Conservation (phyloP, 2,888 invertebrate genomes). For the Philereme vetulata region DNA sequence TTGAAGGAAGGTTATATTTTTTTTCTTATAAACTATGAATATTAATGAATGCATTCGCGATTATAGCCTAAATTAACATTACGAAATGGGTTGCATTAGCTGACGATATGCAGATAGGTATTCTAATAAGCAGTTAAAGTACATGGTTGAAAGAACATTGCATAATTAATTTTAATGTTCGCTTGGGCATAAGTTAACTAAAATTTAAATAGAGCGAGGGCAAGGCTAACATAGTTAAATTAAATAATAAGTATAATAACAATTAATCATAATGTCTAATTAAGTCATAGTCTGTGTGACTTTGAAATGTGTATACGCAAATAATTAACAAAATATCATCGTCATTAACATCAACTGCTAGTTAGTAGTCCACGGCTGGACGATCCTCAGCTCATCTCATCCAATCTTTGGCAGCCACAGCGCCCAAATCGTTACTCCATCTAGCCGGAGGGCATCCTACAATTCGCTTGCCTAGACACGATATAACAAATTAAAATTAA, state of each 20-base stretch:
- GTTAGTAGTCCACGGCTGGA: too few relatives aligned
- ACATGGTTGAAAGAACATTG: slow-evolving; percentile 32
- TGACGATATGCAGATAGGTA: slow-evolving; percentile 18
- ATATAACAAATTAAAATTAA: too few relatives aligned
- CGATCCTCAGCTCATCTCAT: too few relatives aligned
- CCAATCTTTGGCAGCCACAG: too few relatives aligned
- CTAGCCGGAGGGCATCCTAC: too few relatives aligned
- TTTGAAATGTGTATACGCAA: too few relatives aligned
- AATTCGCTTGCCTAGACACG: too few relatives aligned
- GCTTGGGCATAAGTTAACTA: slow-evolving; percentile 6
- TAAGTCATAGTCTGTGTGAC: neutral
- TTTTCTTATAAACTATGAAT: too few relatives aligned
- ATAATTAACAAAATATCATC: too few relatives aligned
- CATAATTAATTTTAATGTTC: slow-evolving; percentile 19
- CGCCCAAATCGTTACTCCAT: too few relatives aligned
- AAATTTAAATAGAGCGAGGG: slow-evolving; percentile 7
- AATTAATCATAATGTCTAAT: neutral
- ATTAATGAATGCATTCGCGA: neutral
- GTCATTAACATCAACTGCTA: too few relatives aligned
- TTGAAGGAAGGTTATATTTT: too few relatives aligned
- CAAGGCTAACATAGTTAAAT: slow-evolving; percentile 5
- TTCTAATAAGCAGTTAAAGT: slow-evolving; percentile 1
- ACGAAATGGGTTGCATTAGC: slow-evolving; percentile 8
- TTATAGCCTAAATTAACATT: slow-evolving; percentile 4
- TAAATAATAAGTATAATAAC: neutral